Conservation (phyloP, 1,140 invertebrate genomes). For the Drosophila lowei region DNA sequence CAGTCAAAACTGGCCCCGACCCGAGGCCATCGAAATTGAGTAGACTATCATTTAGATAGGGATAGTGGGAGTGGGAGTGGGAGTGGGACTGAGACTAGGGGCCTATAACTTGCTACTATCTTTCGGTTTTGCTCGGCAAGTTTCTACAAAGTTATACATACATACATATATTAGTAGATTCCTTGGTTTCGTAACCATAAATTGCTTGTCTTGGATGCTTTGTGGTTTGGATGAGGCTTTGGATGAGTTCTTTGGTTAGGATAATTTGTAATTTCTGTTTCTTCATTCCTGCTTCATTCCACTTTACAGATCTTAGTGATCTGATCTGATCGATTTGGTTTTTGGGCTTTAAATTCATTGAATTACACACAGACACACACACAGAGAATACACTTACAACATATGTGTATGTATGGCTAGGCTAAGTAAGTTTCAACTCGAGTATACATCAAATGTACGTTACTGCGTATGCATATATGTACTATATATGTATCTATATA, state of each 20-base stretch:
- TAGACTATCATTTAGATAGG: slow-evolving; percentile 26
- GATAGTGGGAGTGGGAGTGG: slow-evolving; percentile 6
- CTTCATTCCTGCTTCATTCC: not conserved
- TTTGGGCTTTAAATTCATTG: slow-evolving; percentile 24
- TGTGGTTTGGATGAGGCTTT: slow-evolving; percentile 3
- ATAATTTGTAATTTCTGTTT: not conserved
- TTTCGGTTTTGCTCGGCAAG: slow-evolving; percentile 26
- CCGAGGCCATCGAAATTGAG: not conserved
- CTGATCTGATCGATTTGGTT: not conserved
- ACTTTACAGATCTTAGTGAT: too few relatives aligned
- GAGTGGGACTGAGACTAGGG: not conserved
- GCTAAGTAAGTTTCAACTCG: slow-evolving; percentile 43
- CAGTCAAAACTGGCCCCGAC: slow-evolving; percentile 49
- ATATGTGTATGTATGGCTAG: slow-evolving; percentile 24
- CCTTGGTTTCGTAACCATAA: slow-evolving; percentile 32
- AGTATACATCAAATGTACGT: slow-evolving; percentile 47
- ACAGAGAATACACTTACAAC: slow-evolving; percentile 43
- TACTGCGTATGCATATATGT: not conserved
- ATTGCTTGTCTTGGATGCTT: slow-evolving; percentile 19
- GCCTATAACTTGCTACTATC: slow-evolving; percentile 19
- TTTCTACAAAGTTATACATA: slow-evolving; percentile 7
- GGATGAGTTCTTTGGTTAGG: not conserved
- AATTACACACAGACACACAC: slow-evolving; percentile 38
- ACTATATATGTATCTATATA: slow-evolving; percentile 26
- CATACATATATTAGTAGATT: slow-evolving; percentile 27